Evolutionary conservation across 2,113 vertebrate genomes (phyloP).

Genomic region (Cynoglossus semilaevis): DNA sequence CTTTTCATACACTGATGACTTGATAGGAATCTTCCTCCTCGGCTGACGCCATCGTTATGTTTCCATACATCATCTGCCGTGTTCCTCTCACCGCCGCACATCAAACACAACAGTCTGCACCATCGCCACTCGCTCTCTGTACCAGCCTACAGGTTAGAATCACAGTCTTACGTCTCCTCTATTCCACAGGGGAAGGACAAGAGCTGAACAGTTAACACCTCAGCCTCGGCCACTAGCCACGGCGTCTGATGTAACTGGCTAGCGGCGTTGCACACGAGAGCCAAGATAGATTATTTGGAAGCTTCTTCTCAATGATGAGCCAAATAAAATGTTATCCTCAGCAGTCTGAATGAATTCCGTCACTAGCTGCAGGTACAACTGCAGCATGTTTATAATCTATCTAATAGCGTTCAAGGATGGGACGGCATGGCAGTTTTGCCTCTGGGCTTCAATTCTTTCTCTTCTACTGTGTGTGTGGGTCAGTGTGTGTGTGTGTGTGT

Average conservation of each 20-base stretch:
- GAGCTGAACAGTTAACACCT: slow-evolving; percentile 37
- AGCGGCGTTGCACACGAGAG: slow-evolving; percentile 17
- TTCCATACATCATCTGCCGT: slow-evolving; percentile 12
- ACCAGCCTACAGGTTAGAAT: slow-evolving; percentile 1
- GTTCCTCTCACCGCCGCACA: slow-evolving; percentile 2
- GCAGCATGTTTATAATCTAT: slow-evolving; percentile 50
- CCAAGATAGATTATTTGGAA: slow-evolving; percentile 42
- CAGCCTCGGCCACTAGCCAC: slow-evolving; percentile 44
- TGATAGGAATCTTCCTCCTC: neutral
- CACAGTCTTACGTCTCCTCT: slow-evolving; percentile 15
- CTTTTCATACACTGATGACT: slow-evolving; percentile 8
- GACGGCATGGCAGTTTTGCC: slow-evolving; percentile 43
- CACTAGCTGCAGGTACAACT: slow-evolving; percentile 56
- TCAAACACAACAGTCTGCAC: slow-evolving; percentile 12
- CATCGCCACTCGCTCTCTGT: neutral
- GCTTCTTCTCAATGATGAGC: slow-evolving; percentile 48
- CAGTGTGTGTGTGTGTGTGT: slow-evolving; percentile 11
- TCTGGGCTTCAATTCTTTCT: slow-evolving; percentile 39
- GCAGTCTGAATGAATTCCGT: slow-evolving; percentile 48
- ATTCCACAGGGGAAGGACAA: slow-evolving; percentile 15
- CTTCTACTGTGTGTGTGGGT: neutral
- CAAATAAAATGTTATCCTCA: slow-evolving; percentile 56
- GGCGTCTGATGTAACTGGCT: slow-evolving; percentile 24
- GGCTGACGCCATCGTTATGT: neutral
- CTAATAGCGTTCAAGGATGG: slow-evolving; percentile 41